phyloP scores from a whole-genome alignment of 2,888 invertebrate genomes.

The Torymus auratus region DNA sequence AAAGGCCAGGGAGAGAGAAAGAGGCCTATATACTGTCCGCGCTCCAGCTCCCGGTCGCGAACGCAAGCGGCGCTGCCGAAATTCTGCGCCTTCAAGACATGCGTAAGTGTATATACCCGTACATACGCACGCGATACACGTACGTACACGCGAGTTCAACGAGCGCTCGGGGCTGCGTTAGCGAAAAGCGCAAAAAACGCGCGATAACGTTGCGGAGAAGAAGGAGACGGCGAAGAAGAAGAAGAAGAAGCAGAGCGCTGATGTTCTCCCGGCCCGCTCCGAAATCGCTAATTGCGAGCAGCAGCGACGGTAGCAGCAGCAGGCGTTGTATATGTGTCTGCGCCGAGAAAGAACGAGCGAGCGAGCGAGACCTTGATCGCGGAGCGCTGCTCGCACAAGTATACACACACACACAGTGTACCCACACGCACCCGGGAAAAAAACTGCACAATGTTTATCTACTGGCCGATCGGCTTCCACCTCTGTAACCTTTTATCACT shows the following conservation, averaged over 20 bases:
- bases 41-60: conserved; percentile 36
- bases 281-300: too few relatives aligned
- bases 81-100: conserved; percentile 11
- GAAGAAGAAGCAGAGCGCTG: too few relatives aligned
- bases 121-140: background rate
- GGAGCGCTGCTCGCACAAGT: background rate
- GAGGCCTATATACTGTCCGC: background rate
- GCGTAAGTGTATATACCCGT: background rate
- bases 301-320: too few relatives aligned
- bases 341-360: conserved; percentile 5
- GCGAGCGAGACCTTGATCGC: conserved; percentile 11
- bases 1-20: conserved; percentile 9
- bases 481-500: too few relatives aligned
- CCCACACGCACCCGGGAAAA: too few relatives aligned
- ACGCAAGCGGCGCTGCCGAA: conserved; percentile 44
- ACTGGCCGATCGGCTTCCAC: too few relatives aligned
- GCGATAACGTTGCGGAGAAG: background rate
- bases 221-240: background rate
- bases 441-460: too few relatives aligned
- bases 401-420: too few relatives aligned
- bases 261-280: too few relatives aligned
- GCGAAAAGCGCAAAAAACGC: conserved; percentile 11
- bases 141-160: background rate
- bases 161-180: conserved; percentile 12
- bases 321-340: background rate